Base-by-base conservation (phyloP, 2,797 vertebrate species). In the Rhinichthys osculus region DNA sequence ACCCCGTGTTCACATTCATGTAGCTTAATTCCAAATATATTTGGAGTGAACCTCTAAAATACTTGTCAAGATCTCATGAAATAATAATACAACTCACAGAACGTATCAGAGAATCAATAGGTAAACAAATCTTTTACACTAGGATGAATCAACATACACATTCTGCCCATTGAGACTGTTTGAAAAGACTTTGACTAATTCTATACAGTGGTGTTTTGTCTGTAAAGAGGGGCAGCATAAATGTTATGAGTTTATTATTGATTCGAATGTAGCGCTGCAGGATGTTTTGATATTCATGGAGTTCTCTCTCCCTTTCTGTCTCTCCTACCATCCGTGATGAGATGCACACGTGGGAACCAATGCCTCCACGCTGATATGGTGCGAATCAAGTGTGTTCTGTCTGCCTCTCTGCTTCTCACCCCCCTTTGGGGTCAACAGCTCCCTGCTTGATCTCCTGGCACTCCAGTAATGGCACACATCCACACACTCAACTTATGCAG, bases 201-300 rank as follows among this genome's bases (percentile, higher is more conserved):
- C 11, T 35, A 54, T 76, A 23, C 6, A 23, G 10, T 54, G 30
- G 3, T 38, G 30, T 57, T 40, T 59, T 91, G 86, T 87, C 90
- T 92, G 17, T 52, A 76, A 76, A 76, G 50, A 77, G 7, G 19
- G 27, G 10, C 11, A 77, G 50, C 19, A 57, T 89, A 93, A 93
- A 77, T 91, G 89, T 92, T 93, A 90, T 93, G 91, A 90, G 93
- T 93, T 54, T 47, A 70, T 57, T 38, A 89, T 90, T 90, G 86
- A 91, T 92, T 91, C 88, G 90, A 86, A 77, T 77, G 21, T 82
- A 81, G 86, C 70, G 82, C 77, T 91, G 81, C 92, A 91, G 92
- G 91, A 89, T 91, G 86, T 88, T 93, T 91, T 91, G 82, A 86
- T 93, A 91, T 93, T 94, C 93, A 92, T 91, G 83, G 91, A 89